phyloP scores from a whole-genome alignment of 2,797 vertebrate genomes.

The Danio kyathit region DNA sequence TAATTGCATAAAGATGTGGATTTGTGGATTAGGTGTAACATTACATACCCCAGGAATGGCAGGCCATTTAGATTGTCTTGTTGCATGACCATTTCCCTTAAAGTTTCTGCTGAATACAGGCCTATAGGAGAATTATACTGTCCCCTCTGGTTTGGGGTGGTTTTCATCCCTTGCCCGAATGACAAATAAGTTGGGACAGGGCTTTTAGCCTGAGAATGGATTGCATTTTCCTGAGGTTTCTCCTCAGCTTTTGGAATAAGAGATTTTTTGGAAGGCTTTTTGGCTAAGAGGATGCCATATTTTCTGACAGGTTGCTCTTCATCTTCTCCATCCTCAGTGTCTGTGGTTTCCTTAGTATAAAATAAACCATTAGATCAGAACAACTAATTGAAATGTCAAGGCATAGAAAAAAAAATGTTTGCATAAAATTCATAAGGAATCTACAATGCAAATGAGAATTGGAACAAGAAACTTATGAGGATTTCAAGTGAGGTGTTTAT shows the following conservation, averaged over 20 bases:
- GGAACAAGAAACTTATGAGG: slow-evolving; percentile 4
- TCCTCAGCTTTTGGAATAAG: slow-evolving; percentile 40
- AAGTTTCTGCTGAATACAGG: slow-evolving; percentile 86
- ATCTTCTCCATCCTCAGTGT: slow-evolving; percentile 51
- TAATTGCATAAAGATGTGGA: slow-evolving; percentile 20
- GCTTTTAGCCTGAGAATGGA: slow-evolving; percentile 14
- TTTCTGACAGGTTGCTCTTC: slow-evolving; percentile 41
- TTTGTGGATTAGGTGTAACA: slow-evolving; percentile 20
- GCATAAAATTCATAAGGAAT: slow-evolving; percentile 22
- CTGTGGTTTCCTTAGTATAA: slow-evolving; percentile 19
- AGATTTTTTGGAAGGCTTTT: slow-evolving; percentile 51
- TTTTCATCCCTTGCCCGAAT: slow-evolving; percentile 33
- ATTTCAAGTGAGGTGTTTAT: neutral
- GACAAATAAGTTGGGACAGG: neutral
- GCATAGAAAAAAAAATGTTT: slow-evolving; percentile 1
- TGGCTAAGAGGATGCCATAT: slow-evolving; percentile 50
- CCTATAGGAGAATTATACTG: slow-evolving; percentile 89
- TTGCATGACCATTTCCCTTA: slow-evolving; percentile 86
- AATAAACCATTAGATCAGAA: slow-evolving; percentile 20
- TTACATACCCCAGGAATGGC: slow-evolving; percentile 66
- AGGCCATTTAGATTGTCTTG: slow-evolving; percentile 58
- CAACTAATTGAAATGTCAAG: neutral
- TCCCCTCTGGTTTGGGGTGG: slow-evolving; percentile 67
- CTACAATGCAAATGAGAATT: slow-evolving; percentile 8
- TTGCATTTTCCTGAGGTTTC: slow-evolving; percentile 45